These are phyloP conservation scores for Dolichomitus sp. DNA, from an alignment of 2,888 invertebrate genomes.

Conservation along the genomic window DNA sequence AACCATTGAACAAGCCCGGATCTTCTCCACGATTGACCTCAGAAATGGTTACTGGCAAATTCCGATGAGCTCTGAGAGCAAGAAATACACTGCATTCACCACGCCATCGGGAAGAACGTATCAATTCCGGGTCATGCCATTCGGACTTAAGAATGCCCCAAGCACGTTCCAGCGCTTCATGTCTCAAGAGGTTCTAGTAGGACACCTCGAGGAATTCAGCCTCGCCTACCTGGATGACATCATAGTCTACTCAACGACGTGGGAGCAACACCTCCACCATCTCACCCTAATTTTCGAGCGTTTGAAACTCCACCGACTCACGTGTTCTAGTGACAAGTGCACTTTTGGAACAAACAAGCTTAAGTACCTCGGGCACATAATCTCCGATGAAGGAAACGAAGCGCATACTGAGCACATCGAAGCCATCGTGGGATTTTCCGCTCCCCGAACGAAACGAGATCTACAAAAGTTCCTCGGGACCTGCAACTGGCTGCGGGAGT, in stretches of 20 bases:
- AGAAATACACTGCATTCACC: slow-evolving; percentile 73
- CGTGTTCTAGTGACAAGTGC: slow-evolving; percentile 61
- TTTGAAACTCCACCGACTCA: slow-evolving; percentile 56
- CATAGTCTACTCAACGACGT: slow-evolving; percentile 68
- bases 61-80: slow-evolving; percentile 68
- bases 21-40: slow-evolving; percentile 77
- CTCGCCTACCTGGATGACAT: slow-evolving; percentile 77
- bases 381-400: slow-evolving; percentile 45
- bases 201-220: slow-evolving; percentile 65
- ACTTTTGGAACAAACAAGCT: slow-evolving; percentile 48
- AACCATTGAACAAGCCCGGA: slow-evolving; percentile 70
- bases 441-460: neutral
- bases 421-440: neutral
- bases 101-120: slow-evolving; percentile 74
- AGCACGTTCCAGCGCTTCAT: slow-evolving; percentile 76
- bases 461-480: slow-evolving; percentile 22
- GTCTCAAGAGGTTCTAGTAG: slow-evolving; percentile 69
- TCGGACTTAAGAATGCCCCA: slow-evolving; percentile 75
- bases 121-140: slow-evolving; percentile 76
- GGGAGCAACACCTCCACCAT: slow-evolving; percentile 68
- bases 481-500: slow-evolving; percentile 39
- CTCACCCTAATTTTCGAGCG: slow-evolving; percentile 67
- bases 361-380: slow-evolving; percentile 57
- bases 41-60: slow-evolving; percentile 79
- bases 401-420: slow-evolving; percentile 19